Conservation (phyloP, 2,888 invertebrate genomes). For the Polyploca ridens region DNA sequence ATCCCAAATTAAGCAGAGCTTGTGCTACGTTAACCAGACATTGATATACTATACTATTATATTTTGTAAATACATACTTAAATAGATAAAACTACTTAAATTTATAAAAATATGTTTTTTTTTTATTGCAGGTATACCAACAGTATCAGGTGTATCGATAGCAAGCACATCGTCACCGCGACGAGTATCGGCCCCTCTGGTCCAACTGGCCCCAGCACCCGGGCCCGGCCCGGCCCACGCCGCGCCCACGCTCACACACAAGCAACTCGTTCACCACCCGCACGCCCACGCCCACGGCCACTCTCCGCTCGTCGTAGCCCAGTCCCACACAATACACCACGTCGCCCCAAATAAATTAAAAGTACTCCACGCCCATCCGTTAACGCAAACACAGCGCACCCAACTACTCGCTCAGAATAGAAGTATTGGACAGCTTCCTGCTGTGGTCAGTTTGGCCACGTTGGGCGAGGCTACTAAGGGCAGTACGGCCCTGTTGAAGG, state of each 20-base stretch:
- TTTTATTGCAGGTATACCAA: background rate
- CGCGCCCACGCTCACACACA: conserved; percentile 48
- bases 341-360: conserved; percentile 66
- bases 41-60: too few relatives aligned
- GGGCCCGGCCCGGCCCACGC: conserved; percentile 38
- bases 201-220: conserved; percentile 53
- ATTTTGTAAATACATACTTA: too few relatives aligned
- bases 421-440: conserved; percentile 48
- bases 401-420: conserved; percentile 64
- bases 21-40: too few relatives aligned
- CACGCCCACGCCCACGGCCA: conserved; percentile 28
- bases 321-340: conserved; percentile 53
- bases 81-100: too few relatives aligned
- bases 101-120: background rate
- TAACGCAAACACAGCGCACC: conserved; percentile 64
- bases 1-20: too few relatives aligned
- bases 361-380: conserved; percentile 68
- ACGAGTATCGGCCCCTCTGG: conserved; percentile 52
- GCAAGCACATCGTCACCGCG: conserved; percentile 32
- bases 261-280: conserved; percentile 43
- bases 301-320: conserved; percentile 53
- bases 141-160: conserved; percentile 26
- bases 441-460: conserved; percentile 69
- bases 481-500: conserved; percentile 56
- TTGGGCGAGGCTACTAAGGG: conserved; percentile 56